phyloP scores from a whole-genome alignment of 2,888 invertebrate genomes.

The Iphiclides podalirius region DNA sequence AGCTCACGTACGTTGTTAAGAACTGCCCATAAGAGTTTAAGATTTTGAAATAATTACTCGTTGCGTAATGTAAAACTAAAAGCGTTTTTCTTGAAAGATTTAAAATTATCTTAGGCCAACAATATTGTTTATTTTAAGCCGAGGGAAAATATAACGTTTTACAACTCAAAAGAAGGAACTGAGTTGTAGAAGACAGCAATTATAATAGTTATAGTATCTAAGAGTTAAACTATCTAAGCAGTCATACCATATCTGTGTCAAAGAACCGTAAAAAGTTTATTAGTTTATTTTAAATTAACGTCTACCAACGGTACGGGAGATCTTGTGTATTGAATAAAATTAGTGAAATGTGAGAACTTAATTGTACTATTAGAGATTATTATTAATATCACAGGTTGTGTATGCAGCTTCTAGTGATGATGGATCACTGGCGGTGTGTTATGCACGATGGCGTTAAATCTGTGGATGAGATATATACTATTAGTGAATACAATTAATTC shows the following conservation, averaged over 20 bases:
- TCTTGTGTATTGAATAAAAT: conserved; percentile 39
- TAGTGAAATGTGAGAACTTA: conserved; percentile 40
- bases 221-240: no score
- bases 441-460: conserved; percentile 76
- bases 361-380: conserved; percentile 37
- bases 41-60: conserved; percentile 10
- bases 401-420: conserved; percentile 61
- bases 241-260: no score
- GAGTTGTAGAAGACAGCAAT: no score
- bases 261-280: no score
- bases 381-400: conserved; percentile 70
- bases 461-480: conserved; percentile 50
- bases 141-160: no score
- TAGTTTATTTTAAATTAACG: no score
- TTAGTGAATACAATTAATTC: no score
- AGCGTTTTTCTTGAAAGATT: no score
- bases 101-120: no score
- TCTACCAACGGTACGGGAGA: conserved; percentile 28
- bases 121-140: no score
- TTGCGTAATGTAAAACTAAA: conserved; percentile 1
- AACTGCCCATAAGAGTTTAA: conserved; percentile 1
- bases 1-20: conserved; percentile 1
- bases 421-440: conserved; percentile 73
- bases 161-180: no score
- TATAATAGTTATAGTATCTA: no score